Percentiles rank a stretch among this genome's conserved stretches.
Conservation (phyloP, 1,140 invertebrate species). For the Chymomyza costata region DNA sequence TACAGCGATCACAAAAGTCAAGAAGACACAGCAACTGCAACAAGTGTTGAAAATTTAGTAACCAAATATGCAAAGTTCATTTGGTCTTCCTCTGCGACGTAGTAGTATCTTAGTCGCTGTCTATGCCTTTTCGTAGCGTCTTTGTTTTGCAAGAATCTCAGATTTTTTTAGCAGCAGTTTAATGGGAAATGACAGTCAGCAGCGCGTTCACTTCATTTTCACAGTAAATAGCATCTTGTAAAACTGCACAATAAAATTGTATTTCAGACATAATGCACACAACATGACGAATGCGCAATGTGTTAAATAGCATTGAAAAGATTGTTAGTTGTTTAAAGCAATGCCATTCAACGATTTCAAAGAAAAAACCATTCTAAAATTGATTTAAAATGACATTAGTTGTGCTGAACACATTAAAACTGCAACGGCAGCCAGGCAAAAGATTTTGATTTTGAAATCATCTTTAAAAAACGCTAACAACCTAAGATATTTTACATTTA, state of each 20-base stretch:
- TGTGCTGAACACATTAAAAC: too few relatives aligned
- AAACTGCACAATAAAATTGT: conserved; percentile 59
- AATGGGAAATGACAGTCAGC: conserved; percentile 70
- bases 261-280: conserved; percentile 36
- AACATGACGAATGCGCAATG: conserved; percentile 36
- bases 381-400: too few relatives aligned
- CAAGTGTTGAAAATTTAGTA: conserved; percentile 54
- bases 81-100: not conserved
- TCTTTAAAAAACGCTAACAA: too few relatives aligned
- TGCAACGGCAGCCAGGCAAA: too few relatives aligned
- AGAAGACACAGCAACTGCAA: not conserved
- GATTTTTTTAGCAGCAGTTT: conserved; percentile 50
- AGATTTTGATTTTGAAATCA: too few relatives aligned
- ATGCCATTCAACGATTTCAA: too few relatives aligned
- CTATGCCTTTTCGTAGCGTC: not conserved
- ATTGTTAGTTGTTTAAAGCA: too few relatives aligned
- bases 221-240: conserved; percentile 28
- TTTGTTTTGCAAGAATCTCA: conserved; percentile 25
- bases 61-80: conserved; percentile 59
- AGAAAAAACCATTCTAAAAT: too few relatives aligned
- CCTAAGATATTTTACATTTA: too few relatives aligned
- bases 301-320: too few relatives aligned
- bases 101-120: too few relatives aligned
- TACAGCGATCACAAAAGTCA: conserved; percentile 6
- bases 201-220: conserved; percentile 63